Percentiles rank a stretch among this genome's conserved stretches.
Evolutionary conservation across 2,113 vertebrate genomes (phyloP).

Genomic region (Ageneiosus marmoratus): DNA sequence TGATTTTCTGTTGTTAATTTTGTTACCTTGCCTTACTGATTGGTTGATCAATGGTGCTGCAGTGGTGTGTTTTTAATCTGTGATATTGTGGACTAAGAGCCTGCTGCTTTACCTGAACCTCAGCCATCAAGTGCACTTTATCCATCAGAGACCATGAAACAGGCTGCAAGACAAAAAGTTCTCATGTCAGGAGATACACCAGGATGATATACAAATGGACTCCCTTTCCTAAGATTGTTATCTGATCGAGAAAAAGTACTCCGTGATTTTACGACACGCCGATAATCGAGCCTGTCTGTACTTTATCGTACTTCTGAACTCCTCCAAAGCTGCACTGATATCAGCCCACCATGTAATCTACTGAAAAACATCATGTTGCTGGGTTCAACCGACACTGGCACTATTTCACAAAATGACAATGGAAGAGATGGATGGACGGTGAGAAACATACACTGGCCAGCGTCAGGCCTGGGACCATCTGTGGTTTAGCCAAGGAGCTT

Average conservation of each 20-base stretch:
- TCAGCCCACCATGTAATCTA: conserved; percentile 40
- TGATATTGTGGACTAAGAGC: conserved; percentile 29
- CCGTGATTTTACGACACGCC: conserved; percentile 13
- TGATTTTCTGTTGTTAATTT: conserved; percentile 21
- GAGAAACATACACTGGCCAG: background rate
- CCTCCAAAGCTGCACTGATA: conserved; percentile 46
- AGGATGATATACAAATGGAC: background rate
- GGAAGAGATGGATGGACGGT: conserved; percentile 11
- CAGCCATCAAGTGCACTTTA: conserved; percentile 58
- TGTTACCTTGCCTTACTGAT: conserved; percentile 50
- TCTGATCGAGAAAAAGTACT: background rate
- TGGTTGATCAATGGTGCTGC: conserved; percentile 47
- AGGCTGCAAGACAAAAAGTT: conserved; percentile 3
- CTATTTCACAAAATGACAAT: background rate
- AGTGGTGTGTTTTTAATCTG: conserved; percentile 24
- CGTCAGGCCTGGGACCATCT: background rate
- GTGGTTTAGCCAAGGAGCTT: conserved; percentile 51
- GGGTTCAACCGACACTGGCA: conserved; percentile 29
- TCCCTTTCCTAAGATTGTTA: background rate
- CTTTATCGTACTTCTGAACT: background rate
- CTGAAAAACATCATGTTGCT: conserved; percentile 33
- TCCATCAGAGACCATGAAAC: conserved; percentile 9
- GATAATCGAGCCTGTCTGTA: conserved; percentile 7
- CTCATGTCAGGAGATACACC: background rate
- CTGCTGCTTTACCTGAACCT: conserved; percentile 45